Base-by-base conservation (phyloP, 2,113 vertebrate species). In the Muscicapa adusta region DNA sequence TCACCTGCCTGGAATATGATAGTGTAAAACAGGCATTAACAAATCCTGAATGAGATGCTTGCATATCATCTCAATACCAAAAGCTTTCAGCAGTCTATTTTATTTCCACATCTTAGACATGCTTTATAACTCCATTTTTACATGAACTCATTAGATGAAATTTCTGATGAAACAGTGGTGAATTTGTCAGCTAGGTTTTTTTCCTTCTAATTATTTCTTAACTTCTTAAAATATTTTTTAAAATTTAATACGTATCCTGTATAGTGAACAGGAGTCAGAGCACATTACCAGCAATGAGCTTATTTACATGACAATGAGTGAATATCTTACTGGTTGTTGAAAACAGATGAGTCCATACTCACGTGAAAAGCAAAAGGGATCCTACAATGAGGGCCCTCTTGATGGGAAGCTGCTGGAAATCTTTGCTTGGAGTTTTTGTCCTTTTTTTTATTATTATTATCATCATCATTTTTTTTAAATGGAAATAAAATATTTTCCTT, bases 151-250 rank as follows among this genome's bases (percentile, higher is more conserved):
- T 16, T 26, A 45, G 31, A 68, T 78, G 5, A 71, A 81, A 62
- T 63, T 67, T 51, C 29, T 60, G 20, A 45, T 50, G 2, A 67
- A 82, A 78, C 1, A 29, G 8, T 50, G 57, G 6, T 1, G 67
- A 14, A 51, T 87, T 65, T 78, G 4, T 17, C 2, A 24, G 33
- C 7, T 36, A 5, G 5, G 5, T 48, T 54, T 57, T 65, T 33
- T 57, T 13, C 4, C 5, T 57, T 29, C 18, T 54, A 58, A 53
- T 60, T 87, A 36, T 61, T n/a, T 23, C 1, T 11, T 36, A 38
- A 28, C 4, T 12, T 50, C 43, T 48, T 8, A 6, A 6, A 38
- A 6, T 1, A 0, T 36, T 63, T 47, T 83, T 43, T 1, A 20
- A 70, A 90, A 73, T 40, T 26, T 66, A 71, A 75, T 2, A 18